A percentile compares a stretch with the other conserved stretches of the same genome.
phyloP scores from a whole-genome alignment of 2,797 vertebrate species.

The Lindbergichthys nudifrons region DNA sequence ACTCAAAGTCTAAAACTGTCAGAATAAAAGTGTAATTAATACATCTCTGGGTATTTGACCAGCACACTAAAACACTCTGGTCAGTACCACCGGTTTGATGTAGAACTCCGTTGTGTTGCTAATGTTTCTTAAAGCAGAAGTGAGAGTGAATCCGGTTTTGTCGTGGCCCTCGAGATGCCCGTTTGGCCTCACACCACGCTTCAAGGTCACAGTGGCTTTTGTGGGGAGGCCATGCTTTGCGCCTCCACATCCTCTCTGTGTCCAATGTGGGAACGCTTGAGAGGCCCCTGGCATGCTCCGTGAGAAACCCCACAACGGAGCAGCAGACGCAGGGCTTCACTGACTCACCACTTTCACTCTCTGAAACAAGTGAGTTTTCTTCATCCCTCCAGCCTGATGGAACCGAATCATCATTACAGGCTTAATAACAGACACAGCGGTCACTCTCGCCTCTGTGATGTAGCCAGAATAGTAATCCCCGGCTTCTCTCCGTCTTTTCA shows the following conservation, averaged over 20 bases:
- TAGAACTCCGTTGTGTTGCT: constrained; percentile 22
- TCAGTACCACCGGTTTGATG: not conserved
- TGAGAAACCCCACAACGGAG: constrained; percentile 79
- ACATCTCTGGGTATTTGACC: not conserved
- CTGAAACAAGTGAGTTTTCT: constrained; percentile 59
- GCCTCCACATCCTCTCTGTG: constrained; percentile 79
- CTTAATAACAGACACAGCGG: constrained; percentile 71
- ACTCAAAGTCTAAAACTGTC: not conserved
- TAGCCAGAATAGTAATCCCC: constrained; percentile 63
- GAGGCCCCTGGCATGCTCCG: constrained; percentile 76
- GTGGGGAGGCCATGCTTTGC: constrained; percentile 76
- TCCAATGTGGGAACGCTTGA: constrained; percentile 78
- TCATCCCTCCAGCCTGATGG: constrained; percentile 54
- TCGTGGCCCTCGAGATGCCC: constrained; percentile 49
- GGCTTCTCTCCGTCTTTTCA: constrained; percentile 69
- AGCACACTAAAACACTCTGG: not conserved
- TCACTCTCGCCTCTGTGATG: constrained; percentile 62
- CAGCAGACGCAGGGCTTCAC: constrained; percentile 56
- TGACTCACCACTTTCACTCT: constrained; percentile 66
- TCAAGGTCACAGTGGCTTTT: constrained; percentile 78
- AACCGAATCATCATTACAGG: constrained; percentile 68
- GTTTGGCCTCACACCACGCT: constrained; percentile 65
- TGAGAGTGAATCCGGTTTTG: constrained; percentile 50
- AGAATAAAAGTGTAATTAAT: not conserved
- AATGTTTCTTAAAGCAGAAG: constrained; percentile 41